phyloP scores from a whole-genome alignment of 2,888 invertebrate genomes.

The Pollenia labialis region DNA sequence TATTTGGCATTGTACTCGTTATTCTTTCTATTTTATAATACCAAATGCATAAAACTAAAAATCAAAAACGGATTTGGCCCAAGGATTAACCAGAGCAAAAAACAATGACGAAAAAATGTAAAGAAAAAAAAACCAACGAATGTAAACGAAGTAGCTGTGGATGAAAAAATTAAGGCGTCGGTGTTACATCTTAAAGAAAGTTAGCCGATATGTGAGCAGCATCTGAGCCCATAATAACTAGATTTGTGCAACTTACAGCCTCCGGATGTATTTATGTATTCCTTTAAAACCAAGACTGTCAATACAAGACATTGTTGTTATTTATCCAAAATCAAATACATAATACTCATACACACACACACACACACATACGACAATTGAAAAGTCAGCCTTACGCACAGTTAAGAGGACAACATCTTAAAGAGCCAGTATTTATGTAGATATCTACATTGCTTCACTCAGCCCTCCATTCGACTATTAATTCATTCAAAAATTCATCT shows the following conservation, averaged over 20 bases:
- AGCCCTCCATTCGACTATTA: conserved; percentile 6
- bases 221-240: conserved; percentile 30
- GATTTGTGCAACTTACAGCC: conserved; percentile 26
- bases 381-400: conserved; percentile 65
- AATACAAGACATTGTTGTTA: conserved; percentile 61
- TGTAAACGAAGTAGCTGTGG: conserved; percentile 8
- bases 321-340: conserved; percentile 50
- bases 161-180: conserved; percentile 42
- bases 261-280: conserved; percentile 58
- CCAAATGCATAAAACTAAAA: conserved; percentile 33
- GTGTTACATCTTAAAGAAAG: conserved; percentile 48
- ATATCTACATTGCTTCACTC: conserved; percentile 44
- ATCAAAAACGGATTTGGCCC: conserved; percentile 60
- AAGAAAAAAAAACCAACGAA: background rate
- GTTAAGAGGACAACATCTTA: conserved; percentile 52
- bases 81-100: conserved; percentile 58
- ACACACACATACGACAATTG: background rate
- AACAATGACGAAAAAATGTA: conserved; percentile 21
- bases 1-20: conserved; percentile 53
- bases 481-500: conserved; percentile 24
- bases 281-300: conserved; percentile 54
- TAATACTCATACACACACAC: background rate
- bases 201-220: background rate
- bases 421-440: conserved; percentile 40
- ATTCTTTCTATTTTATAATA: conserved; percentile 37